Base-by-base conservation (phyloP, 2,888 invertebrate species). In the Zonitis immaculata region DNA sequence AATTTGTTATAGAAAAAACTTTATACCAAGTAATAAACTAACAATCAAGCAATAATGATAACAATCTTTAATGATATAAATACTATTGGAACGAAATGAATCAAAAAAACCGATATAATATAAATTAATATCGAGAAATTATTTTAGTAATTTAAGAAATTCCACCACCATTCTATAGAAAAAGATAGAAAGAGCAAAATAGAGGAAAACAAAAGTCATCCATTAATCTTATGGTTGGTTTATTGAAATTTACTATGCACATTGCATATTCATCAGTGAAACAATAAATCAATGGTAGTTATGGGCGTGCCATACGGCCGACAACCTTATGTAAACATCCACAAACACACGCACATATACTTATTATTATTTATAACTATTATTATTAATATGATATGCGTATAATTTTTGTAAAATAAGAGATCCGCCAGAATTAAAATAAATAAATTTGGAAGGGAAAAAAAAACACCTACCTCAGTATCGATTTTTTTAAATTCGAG, bases 401-500 rank as follows among this genome's bases (percentile, higher is more conserved):
- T 39, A 43, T 39, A 18, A 35, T 35, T 35, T 35, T 35, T 35
- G 43, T 49, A 54, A 54, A 54, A 44, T 39, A n/a, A n/a, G n/a
- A n/a, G n/a, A n/a, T n/a, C n/a, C n/a, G n/a, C n/a, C n/a, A n/a
- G n/a, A n/a, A n/a, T 30, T 26, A 42, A 43, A 16, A 35, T 26
- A 42, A 28, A 27, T 28, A 42, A 27, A 45, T 45, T n/a, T n/a
- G n/a, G n/a, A n/a, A 49, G 47, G 49, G 47, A 50, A 50, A 50
- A 30, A n/a, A 12, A 11, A 27, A 27, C 12, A 76, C 84, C 80
- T 74, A 96, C 95, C 88, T 94, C 94, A 60, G 87, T 81, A 78
- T 96, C 95, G 66, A 95, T 87, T 76, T 91, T 92, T 79, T 91
- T 91, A 77, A 92, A 97, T 67, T 95, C 93, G 0, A 87, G 82